These are phyloP conservation scores for Enteromius paludinosus DNA, from an alignment of 2,797 vertebrate genomes.

Conservation along the genomic window DNA sequence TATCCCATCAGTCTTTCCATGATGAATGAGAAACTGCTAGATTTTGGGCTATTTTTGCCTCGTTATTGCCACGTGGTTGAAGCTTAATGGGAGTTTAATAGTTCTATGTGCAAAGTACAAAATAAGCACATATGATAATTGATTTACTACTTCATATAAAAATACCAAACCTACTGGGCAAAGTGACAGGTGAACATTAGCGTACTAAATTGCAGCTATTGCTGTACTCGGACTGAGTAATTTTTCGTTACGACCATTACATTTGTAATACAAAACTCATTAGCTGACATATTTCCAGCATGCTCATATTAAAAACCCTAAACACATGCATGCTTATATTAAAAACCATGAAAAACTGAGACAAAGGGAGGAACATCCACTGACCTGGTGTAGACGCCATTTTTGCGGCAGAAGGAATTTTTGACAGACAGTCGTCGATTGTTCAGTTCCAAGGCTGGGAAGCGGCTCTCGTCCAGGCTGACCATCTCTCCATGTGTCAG, in stretches of 20 bases:
- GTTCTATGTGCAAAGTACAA: neutral
- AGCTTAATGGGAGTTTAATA: constrained; percentile 26
- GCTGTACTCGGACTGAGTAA: neutral
- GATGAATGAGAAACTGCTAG: constrained; percentile 2
- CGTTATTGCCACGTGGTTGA: constrained; percentile 12
- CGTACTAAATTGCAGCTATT: neutral
- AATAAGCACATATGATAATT: constrained; percentile 1
- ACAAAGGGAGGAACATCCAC: neutral
- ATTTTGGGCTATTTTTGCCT: neutral
- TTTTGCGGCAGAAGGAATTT: constrained; percentile 97
- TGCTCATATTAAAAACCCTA: neutral
- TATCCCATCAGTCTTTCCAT: constrained; percentile 32
- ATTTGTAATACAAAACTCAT: neutral
- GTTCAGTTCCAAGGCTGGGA: constrained; percentile 95
- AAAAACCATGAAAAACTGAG: neutral
- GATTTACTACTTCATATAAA: constrained; percentile 1
- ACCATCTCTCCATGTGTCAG: constrained; percentile 95
- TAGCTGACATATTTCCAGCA: constrained; percentile 19
- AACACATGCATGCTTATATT: neutral
- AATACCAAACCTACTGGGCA: neutral
- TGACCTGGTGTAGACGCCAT: constrained; percentile 95
- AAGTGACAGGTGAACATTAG: neutral
- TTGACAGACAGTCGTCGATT: constrained; percentile 94
- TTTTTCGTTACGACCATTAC: neutral
- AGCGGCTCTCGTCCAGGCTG: constrained; percentile 93